Percentiles rank a stretch among this genome's conserved stretches.
phyloP scores from a whole-genome alignment of 2,888 invertebrate genomes.

The Calliphora vomitoria region DNA sequence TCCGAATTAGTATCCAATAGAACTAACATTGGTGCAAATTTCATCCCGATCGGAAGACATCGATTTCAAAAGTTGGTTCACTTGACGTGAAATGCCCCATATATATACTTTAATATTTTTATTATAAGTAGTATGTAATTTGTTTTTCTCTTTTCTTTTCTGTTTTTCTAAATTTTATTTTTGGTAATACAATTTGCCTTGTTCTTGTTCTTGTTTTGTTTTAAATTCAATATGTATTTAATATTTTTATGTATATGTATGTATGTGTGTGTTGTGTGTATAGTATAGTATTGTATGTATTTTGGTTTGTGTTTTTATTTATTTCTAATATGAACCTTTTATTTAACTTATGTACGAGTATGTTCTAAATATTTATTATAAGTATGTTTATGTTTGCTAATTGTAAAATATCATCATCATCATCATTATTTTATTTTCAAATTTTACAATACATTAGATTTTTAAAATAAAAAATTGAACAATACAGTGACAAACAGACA shows the following conservation, averaged over 20 bases:
- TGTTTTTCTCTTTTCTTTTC: slow-evolving; percentile 28
- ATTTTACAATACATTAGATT: slow-evolving; percentile 24
- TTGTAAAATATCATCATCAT: slow-evolving; percentile 25
- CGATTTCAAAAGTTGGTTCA: no score
- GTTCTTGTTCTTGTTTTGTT: slow-evolving; percentile 33
- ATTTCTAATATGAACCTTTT: slow-evolving; percentile 25
- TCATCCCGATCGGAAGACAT: no score
- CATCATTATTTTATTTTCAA: not conserved
- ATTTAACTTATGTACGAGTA: slow-evolving; percentile 9
- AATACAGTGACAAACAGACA: slow-evolving; percentile 37
- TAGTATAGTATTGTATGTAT: not conserved
- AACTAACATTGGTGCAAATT: no score
- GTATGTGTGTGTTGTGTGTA: slow-evolving; percentile 53
- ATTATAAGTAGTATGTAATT: slow-evolving; percentile 56
- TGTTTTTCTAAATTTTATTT: slow-evolving; percentile 23
- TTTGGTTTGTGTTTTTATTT: slow-evolving; percentile 6
- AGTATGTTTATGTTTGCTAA: slow-evolving; percentile 5
- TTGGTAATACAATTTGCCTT: slow-evolving; percentile 31
- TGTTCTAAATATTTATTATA: not conserved
- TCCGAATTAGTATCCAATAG: no score
- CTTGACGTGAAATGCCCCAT: no score
- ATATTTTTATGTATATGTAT: slow-evolving; percentile 43
- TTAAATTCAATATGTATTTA: slow-evolving; percentile 44
- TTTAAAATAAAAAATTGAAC: not conserved
- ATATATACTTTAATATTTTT: slow-evolving; percentile 14